Conservation (phyloP, 2,113 vertebrate genomes). For the Sapajus apella region DNA sequence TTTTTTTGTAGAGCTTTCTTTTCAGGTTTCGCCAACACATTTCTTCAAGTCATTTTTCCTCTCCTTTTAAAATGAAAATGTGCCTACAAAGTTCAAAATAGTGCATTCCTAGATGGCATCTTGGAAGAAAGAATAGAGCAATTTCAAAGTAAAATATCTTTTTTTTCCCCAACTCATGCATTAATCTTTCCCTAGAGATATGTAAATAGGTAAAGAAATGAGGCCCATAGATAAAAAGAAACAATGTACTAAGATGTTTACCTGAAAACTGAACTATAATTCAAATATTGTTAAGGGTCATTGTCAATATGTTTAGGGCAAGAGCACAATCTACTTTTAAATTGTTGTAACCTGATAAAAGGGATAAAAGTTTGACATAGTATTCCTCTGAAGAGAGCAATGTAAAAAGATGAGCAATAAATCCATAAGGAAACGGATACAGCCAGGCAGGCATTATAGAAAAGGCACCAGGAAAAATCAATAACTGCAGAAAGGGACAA, state of each 20-base stretch:
- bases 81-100: slow-evolving; percentile 66
- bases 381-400: slow-evolving; percentile 60
- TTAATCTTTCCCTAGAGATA: slow-evolving; percentile 56
- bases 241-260: slow-evolving; percentile 6
- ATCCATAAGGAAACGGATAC: slow-evolving; percentile 58
- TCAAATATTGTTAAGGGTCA: slow-evolving; percentile 64
- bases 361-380: slow-evolving; percentile 57
- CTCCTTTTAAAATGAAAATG: slow-evolving; percentile 61
- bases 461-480: slow-evolving; percentile 67
- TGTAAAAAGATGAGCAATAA: slow-evolving; percentile 68
- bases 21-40: slow-evolving; percentile 72
- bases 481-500: slow-evolving; percentile 47
- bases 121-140: slow-evolving; percentile 39
- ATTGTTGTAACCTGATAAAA: slow-evolving; percentile 54
- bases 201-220: slow-evolving; percentile 57
- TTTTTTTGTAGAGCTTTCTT: slow-evolving; percentile 64
- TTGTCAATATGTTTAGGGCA: slow-evolving; percentile 52
- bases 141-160: slow-evolving; percentile 68
- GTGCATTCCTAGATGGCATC: slow-evolving; percentile 52
- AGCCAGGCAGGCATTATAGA: slow-evolving; percentile 9
- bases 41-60: slow-evolving; percentile 70
- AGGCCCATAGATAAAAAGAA: slow-evolving; percentile 32
- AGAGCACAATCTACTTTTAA: slow-evolving; percentile 71
- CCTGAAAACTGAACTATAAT: slow-evolving; percentile 41
- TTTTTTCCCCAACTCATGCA: slow-evolving; percentile 51